Base-by-base conservation (phyloP, 2,113 vertebrate genomes). In the Strigops habroptila region DNA sequence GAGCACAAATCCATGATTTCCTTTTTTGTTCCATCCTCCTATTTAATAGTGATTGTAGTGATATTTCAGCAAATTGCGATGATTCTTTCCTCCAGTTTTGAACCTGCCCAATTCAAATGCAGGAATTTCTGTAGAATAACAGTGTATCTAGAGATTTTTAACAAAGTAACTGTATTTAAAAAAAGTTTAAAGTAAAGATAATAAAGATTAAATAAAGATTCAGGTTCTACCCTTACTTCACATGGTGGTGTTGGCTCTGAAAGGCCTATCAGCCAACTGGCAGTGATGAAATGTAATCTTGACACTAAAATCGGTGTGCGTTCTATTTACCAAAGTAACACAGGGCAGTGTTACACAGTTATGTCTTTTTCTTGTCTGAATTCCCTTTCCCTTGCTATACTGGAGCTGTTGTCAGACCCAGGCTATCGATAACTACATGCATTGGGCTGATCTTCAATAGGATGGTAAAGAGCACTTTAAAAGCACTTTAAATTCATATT, bases 161-260 rank as follows among this genome's bases (percentile, higher is more conserved):
- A 25, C 2, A 12, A 60, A 86, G 3, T 82, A 35, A 67, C 18
- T 19, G 1, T 19, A 60, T 22, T 33, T 31, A 31, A 55, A 55
- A 18, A 12, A 55, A 31, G 7, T n/a, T 57, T 33, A 57, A 57
- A 57, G 33, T 33, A 57, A 57, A 33, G 12, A 33, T 33, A 33
- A 33, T 55, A 22, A 57, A 57, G 13, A 57, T 23, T n/a, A n/a
- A 19, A n/a, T 57, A 77, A 52, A 31, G 1, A 52, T 49, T 77
- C 46, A 14, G 14, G n/a, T 80, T 60, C 3, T 18, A 30, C 14
- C 3, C 6, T 37, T 7, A 17, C 18, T 80, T 65, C 13, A 21
- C 9, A 21, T 6, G 2, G 31, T 25, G 3, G 1, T 1, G 0
- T 16, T 63, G 43, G 4, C 15, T 67, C n/a, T 77, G 46, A 69